Conservation (phyloP, 2,888 invertebrate species). For the Agrilus mali region DNA sequence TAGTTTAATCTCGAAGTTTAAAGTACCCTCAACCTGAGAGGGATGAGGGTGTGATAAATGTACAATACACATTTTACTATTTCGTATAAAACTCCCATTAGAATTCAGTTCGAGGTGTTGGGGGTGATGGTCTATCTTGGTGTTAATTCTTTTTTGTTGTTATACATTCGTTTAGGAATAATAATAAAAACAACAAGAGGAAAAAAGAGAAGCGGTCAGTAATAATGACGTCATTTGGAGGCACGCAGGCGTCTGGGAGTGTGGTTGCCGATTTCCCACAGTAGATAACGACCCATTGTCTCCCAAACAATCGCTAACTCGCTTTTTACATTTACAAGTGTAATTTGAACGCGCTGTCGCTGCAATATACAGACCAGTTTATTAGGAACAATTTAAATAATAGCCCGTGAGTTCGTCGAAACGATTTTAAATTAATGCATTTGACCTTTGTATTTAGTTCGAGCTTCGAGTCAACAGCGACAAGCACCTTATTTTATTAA, state of each 20-base stretch:
- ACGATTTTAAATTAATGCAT: not conserved
- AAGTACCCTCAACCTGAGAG: no score
- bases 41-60: no score
- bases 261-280: conserved; percentile 17
- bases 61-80: no score
- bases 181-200: not conserved
- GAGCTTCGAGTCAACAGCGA: no score
- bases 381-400: conserved; percentile 12
- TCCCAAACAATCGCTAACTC: conserved; percentile 15
- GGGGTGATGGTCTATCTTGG: no score
- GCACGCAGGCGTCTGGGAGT: conserved; percentile 11
- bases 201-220: not conserved
- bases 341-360: conserved; percentile 17
- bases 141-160: no score
- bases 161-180: not conserved
- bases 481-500: no score
- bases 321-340: conserved; percentile 15
- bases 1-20: no score
- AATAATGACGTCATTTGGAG: conserved; percentile 10
- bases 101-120: no score
- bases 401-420: conserved; percentile 2
- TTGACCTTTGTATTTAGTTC: no score
- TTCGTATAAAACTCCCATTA: no score
- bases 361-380: conserved; percentile 8
- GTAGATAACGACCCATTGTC: conserved; percentile 20